phyloP scores from a whole-genome alignment of 2,888 invertebrate genomes.

The Apantesis nais region DNA sequence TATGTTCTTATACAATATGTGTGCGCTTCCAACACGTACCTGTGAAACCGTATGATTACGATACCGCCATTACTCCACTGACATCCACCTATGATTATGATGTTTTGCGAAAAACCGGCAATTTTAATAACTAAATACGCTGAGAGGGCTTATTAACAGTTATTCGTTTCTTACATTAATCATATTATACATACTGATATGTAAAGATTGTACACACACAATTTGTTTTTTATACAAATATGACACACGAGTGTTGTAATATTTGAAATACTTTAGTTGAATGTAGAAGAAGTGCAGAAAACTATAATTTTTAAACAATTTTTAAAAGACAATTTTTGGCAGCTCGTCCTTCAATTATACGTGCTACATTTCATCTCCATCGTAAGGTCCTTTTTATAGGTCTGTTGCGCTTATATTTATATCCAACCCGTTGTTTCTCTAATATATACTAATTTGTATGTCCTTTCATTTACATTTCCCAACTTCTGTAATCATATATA shows the following conservation, averaged over 20 bases:
- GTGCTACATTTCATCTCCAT: background rate
- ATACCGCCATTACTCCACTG: background rate
- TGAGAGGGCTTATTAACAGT: background rate
- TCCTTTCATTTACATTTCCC: no score
- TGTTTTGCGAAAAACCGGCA: background rate
- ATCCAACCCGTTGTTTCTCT: background rate
- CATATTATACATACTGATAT: background rate
- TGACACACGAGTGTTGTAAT: background rate
- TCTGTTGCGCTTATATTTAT: no score
- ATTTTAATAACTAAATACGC: background rate
- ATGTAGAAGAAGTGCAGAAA: no score
- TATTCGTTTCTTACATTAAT: background rate
- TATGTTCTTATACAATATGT: constrained; percentile 1
- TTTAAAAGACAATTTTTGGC: background rate
- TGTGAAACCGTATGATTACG: background rate
- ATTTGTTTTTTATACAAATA: background rate
- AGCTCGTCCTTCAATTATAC: background rate
- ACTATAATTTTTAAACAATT: no score
- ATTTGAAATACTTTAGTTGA: no score
- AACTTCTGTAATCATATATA: background rate
- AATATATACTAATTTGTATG: background rate
- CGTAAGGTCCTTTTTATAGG: no score
- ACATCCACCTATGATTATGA: background rate
- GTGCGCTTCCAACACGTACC: background rate
- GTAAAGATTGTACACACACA: no score